phyloP scores from a whole-genome alignment of 2,797 vertebrate species.

The Naso thynnoides region DNA sequence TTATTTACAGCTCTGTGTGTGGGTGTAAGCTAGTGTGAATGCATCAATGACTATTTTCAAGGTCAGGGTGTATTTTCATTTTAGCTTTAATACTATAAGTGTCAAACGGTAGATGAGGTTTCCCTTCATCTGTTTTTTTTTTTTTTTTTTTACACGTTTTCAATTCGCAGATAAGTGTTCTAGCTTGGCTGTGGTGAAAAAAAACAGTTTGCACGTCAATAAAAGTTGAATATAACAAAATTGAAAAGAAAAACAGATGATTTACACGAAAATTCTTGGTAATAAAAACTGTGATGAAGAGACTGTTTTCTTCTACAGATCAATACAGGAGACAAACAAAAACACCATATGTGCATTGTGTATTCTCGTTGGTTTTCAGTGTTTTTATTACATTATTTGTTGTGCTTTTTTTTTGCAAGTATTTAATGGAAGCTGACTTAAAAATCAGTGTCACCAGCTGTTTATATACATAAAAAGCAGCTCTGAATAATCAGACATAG shows the following conservation, averaged over 20 bases:
- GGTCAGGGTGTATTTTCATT: background rate
- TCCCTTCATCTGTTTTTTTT: background rate
- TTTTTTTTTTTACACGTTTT: no score
- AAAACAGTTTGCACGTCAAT: background rate
- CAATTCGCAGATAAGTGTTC: background rate
- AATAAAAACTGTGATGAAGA: background rate
- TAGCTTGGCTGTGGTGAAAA: background rate
- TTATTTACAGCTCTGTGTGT: conserved; percentile 2
- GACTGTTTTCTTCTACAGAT: background rate
- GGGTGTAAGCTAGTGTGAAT: background rate
- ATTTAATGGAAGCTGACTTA: background rate
- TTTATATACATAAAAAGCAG: background rate
- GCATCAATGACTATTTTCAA: background rate
- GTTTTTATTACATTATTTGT: no score
- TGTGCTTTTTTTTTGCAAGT: background rate
- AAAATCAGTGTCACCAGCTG: background rate
- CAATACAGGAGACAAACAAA: background rate
- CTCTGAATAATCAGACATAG: no score
- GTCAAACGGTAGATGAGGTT: background rate
- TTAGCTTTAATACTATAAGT: background rate
- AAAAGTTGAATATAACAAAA: background rate
- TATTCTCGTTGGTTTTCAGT: no score
- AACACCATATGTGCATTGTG: background rate
- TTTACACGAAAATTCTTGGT: no score
- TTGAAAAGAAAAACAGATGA: no score